Conservation (phyloP, 2,888 invertebrate species). For the Xiphydria camelus region DNA sequence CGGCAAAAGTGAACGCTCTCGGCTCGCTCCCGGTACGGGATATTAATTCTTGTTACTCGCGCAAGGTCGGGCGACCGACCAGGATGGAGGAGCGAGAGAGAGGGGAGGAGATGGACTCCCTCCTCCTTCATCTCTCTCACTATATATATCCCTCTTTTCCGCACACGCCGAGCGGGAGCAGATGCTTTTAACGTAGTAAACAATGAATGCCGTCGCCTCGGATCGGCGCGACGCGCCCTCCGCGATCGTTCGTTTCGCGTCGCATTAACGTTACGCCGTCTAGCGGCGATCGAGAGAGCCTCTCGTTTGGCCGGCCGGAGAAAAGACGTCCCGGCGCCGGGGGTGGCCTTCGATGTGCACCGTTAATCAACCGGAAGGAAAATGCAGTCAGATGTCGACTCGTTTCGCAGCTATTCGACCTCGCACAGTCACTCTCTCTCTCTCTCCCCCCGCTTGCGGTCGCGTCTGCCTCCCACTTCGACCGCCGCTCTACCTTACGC, state of each 20-base stretch:
- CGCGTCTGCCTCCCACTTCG: conserved; percentile 6
- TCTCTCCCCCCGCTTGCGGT: background rate
- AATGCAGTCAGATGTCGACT: too few relatives aligned
- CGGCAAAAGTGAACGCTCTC: conserved; percentile 26
- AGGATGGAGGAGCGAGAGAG: background rate
- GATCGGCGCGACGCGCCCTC: conserved; percentile 22
- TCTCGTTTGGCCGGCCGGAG: background rate
- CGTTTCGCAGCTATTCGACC: too few relatives aligned
- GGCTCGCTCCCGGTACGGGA: conserved; percentile 17
- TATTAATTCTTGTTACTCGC: conserved; percentile 34
- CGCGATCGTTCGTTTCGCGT: conserved; percentile 12
- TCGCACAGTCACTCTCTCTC: conserved; percentile 9
- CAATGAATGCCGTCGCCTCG: conserved; percentile 28
- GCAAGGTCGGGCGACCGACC: background rate
- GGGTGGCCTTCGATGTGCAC: too few relatives aligned
- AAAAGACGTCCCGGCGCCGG: too few relatives aligned
- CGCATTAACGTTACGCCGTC: conserved; percentile 15
- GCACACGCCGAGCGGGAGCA: background rate
- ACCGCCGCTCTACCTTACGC: conserved; percentile 14
- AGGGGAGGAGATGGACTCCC: too few relatives aligned
- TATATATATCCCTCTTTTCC: background rate
- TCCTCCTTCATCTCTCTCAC: too few relatives aligned
- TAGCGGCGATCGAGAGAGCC: background rate
- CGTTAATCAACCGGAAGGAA: background rate
- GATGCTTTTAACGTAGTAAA: conserved; percentile 22